Evolutionary conservation across 2,797 vertebrate species (phyloP), one percentile per base, ranked within the genome.

Genomic region (Lagodon rhomboides): DNA sequence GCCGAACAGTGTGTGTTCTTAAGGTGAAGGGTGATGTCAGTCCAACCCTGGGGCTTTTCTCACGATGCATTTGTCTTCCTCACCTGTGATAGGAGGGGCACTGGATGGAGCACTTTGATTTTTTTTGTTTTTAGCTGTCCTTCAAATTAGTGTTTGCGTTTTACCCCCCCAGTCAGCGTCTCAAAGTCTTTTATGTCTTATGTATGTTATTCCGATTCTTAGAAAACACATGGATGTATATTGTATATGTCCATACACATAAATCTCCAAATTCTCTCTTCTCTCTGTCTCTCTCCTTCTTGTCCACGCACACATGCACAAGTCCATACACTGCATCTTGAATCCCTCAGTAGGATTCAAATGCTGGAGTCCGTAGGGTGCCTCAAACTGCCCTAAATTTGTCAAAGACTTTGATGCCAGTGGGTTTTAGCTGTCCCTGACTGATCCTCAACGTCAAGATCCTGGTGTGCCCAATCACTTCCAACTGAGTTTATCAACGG

Each of bases 311-410:
- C 81, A 83, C n/a, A 67, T 55, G 51, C 80, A 87, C 80, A 79
- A 74, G 70, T 79, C 79, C 63, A 53, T 85, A 82, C 83, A 75
- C 84, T 77, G 64, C 76, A 62, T 84, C 83, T 64, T 47, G 78
- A 83, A 79, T 81, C 77, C 79, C 73, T 88, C 61, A 54, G 72
- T 53, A 72, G 83, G 82, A 82, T 87, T 90, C 67, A 77, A 56
- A 80, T 78, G 86, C 74, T 86, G 89, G 92, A 95, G 93, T 94
- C 94, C 92, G 84, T 84, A 65, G 92, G 85, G 90, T 85, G 73
- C 84, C 82, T 89, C 85, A 90, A 94, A 95, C 93, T 95, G 95
- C 95, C 95, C 93, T 95, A 94, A 94, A 95, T 95, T 94, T 95
- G 93, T 92, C 89, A 91, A 79, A 87, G 74, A 87, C 85, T 87